Conservation (phyloP, 2,888 invertebrate species). For the Sycophila texana region DNA sequence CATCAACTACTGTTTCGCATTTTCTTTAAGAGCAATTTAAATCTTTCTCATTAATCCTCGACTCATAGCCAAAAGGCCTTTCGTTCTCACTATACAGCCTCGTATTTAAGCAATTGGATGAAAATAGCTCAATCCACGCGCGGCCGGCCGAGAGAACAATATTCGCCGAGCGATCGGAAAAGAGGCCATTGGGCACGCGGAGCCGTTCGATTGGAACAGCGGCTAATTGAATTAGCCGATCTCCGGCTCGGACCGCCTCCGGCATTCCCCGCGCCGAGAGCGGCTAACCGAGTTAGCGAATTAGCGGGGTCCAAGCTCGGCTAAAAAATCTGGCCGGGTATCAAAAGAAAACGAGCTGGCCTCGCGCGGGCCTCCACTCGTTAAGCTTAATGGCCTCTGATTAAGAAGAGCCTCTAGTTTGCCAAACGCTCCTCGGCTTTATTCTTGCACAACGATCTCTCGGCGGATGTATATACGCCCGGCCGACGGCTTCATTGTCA, state of each 20-base stretch:
- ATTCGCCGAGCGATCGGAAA: neutral
- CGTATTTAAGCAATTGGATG: no score
- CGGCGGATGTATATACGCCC: neutral
- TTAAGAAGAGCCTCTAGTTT: slow-evolving; percentile 24
- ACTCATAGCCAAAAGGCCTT: no score
- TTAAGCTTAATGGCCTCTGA: slow-evolving; percentile 50
- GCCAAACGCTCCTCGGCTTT: slow-evolving; percentile 22
- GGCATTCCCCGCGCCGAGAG: slow-evolving; percentile 51
- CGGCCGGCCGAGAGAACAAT: neutral
- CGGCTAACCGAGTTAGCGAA: slow-evolving; percentile 58
- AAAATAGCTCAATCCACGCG: neutral
- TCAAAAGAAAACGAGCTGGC: slow-evolving; percentile 41
- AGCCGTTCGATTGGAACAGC: slow-evolving; percentile 24
- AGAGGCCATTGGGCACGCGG: neutral
- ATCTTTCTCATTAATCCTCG: no score
- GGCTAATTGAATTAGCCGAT: slow-evolving; percentile 65
- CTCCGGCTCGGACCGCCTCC: slow-evolving; percentile 56
- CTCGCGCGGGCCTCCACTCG: slow-evolving; percentile 33
- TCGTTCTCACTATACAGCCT: no score
- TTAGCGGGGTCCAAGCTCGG: slow-evolving; percentile 51
- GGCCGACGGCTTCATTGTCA: slow-evolving; percentile 21
- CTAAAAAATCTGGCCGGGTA: slow-evolving; percentile 32
- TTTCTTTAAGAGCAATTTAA: no score
- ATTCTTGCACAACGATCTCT: slow-evolving; percentile 23
- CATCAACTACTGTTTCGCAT: no score